Evolutionary conservation across 1,140 invertebrate genomes (phyloP), one percentile per base, ranked within the genome.

Genomic region (Drosophila prosaltans): DNA sequence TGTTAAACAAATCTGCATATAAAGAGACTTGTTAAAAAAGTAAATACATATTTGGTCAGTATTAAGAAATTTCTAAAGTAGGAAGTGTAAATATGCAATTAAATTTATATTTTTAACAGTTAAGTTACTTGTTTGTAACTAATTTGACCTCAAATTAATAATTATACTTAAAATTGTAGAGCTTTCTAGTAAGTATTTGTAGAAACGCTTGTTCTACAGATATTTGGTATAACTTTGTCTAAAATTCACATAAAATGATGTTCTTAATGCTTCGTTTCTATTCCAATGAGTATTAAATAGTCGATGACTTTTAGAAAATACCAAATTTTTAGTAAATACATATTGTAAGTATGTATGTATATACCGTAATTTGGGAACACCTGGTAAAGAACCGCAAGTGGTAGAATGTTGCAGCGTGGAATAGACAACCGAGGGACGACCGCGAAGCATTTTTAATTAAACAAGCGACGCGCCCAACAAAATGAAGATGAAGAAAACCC

Each of bases 381-480:
- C 63, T 63, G 61, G 26, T 30, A 26, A 32, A 43, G 45, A 55
- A 64, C 9, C 39, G 57, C 55, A 59, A 64, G 39, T 36, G 24
- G 24, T 39, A 65, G 67, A 55, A 55, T 51, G 45, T 64, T 36
- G 61, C 61, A 68, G 54, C 10, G 45, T 30, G 32, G 28, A 65
- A 72, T 60, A 67, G 70, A 41, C 41, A 39, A 60, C 11, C 26
- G 48, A 43, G 28, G 41, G 67, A 51, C 45, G 63, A 72, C 75
- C 76, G 69, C 76, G 55, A 73, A 74, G 78, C 80, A 84, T 89
- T 88, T 88, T 88, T 88, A 88, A 88, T 88, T 89, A 88, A 88
- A 89, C 62, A 64, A 72, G 30, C 57, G 45, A n/a, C 57, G 57
- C 58, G 62, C 30, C 63, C 24, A 60, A 40, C 36, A 54, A 40